Conservation (phyloP, 2,113 vertebrate species). For the Hemiprocne comata region DNA sequence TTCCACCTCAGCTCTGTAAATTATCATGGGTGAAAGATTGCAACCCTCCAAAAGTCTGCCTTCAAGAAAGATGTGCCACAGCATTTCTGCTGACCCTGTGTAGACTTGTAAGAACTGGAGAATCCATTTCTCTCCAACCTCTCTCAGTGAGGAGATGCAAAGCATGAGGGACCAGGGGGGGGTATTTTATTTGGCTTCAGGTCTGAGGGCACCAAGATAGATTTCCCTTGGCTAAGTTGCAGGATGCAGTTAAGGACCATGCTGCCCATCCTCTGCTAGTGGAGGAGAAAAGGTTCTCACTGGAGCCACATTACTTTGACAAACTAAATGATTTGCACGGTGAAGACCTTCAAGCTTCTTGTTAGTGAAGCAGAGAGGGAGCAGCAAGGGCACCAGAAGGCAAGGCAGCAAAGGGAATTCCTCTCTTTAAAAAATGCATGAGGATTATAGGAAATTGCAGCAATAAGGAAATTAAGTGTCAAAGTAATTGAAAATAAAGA, state of each 20-base stretch:
- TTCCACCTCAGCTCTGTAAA: background rate
- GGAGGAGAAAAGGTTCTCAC: background rate
- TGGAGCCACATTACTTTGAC: slow-evolving; percentile 7
- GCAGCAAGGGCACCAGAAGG: background rate
- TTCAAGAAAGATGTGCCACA: background rate
- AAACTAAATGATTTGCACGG: background rate
- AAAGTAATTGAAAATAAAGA: background rate
- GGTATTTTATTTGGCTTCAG: background rate
- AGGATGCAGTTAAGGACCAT: slow-evolving; percentile 1
- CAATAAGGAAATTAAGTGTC: slow-evolving; percentile 60
- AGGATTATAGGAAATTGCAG: slow-evolving; percentile 60
- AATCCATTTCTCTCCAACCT: background rate
- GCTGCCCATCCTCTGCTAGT: background rate
- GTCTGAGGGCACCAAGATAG: background rate
- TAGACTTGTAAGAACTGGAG: background rate
- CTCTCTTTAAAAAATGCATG: background rate
- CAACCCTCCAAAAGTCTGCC: background rate
- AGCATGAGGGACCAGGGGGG: background rate
- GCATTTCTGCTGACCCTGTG: background rate
- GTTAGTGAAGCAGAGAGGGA: background rate
- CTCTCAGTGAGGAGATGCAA: background rate
- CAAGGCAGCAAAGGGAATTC: background rate
- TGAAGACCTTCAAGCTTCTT: background rate
- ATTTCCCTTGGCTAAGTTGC: slow-evolving; percentile 37
- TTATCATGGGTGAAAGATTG: background rate